These are phyloP conservation scores for Patella vulgata DNA, from an alignment of 1,140 invertebrate species.

Conservation along the genomic window DNA sequence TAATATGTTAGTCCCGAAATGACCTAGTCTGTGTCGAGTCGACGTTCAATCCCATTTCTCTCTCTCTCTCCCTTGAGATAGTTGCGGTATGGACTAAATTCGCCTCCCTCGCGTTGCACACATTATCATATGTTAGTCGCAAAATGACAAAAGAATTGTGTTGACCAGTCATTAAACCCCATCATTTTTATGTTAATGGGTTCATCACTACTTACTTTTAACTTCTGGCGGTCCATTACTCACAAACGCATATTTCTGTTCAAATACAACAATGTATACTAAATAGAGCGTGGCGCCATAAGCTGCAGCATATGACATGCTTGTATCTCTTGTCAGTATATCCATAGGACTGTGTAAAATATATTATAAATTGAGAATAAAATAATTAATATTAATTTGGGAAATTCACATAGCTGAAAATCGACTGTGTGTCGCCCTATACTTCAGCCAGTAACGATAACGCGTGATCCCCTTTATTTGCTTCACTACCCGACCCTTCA, in stretches of 20 bases:
- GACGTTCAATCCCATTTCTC: no score
- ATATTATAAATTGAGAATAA: background rate
- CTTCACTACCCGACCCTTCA: background rate
- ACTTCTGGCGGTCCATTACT: slow-evolving; percentile 12
- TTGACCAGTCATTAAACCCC: no score
- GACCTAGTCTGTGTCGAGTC: no score
- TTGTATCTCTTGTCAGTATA: slow-evolving; percentile 21
- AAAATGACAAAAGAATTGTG: no score
- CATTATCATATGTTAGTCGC: no score
- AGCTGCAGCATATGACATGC: slow-evolving; percentile 27
- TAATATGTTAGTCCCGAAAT: no score
- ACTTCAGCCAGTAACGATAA: background rate
- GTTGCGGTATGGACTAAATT: no score
- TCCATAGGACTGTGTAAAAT: slow-evolving; percentile 31
- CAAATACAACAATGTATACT: slow-evolving; percentile 17
- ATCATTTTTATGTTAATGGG: no score
- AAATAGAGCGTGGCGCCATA: slow-evolving; percentile 26
- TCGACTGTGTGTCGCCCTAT: background rate
- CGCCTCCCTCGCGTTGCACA: no score
- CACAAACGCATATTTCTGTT: slow-evolving; percentile 18
- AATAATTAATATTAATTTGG: background rate
- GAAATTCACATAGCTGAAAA: background rate
- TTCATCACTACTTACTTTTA: slow-evolving; percentile 21
- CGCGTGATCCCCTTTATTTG: background rate
- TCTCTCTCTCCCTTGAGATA: no score